Conservation (phyloP, 2,113 vertebrate species). For the Carassius auratus region DNA sequence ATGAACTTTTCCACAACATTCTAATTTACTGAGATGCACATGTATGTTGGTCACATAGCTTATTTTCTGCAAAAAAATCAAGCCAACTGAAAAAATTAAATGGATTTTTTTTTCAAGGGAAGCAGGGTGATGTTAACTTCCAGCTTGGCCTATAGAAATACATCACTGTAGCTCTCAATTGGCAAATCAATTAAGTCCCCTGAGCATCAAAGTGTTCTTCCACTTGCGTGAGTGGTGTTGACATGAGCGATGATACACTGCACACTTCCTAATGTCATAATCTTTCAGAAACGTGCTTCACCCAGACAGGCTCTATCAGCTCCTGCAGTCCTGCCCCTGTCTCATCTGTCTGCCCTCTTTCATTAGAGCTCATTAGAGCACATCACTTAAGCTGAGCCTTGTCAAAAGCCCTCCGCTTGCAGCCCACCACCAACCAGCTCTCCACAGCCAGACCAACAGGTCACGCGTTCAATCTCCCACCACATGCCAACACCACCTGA, state of each 20-base stretch:
- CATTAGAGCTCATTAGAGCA: constrained; percentile 37
- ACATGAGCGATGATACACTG: background rate
- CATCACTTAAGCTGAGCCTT: constrained; percentile 31
- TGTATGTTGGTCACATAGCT: background rate
- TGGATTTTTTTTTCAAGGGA: background rate
- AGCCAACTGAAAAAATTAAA: background rate
- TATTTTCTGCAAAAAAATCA: background rate
- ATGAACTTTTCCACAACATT: too few species aligned
- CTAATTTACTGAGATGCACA: too few species aligned
- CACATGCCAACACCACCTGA: background rate
- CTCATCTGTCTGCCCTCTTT: constrained; percentile 20
- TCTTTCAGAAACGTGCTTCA: constrained; percentile 3
- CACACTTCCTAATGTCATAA: constrained; percentile 24
- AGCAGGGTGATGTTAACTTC: background rate
- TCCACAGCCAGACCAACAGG: background rate
- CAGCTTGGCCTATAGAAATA: background rate
- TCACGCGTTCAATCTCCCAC: constrained; percentile 13
- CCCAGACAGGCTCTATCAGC: background rate
- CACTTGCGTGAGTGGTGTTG: background rate
- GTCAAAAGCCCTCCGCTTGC: constrained; percentile 22
- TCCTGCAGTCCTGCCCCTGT: constrained; percentile 2
- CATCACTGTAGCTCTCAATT: background rate
- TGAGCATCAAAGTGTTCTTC: background rate
- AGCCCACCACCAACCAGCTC: constrained; percentile 2
- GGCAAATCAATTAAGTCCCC: background rate